phyloP scores from a whole-genome alignment of 2,797 vertebrate genomes.

The Sarcoramphus papa region DNA sequence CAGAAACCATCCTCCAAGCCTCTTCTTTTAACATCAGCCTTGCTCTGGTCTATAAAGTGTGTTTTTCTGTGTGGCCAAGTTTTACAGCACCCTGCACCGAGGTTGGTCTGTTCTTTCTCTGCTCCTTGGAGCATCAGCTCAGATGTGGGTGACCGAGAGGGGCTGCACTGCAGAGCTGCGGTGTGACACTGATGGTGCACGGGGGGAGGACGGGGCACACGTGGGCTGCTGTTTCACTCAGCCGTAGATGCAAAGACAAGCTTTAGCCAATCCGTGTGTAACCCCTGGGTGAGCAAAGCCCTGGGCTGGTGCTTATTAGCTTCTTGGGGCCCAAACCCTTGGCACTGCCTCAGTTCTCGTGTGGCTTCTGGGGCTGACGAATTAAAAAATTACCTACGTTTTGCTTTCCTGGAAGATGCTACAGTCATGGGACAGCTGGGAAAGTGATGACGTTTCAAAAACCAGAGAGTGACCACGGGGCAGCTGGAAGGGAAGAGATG shows the following conservation, averaged over 20 bases:
- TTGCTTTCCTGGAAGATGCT: neutral
- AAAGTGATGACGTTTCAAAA: neutral
- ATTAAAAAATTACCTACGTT: neutral
- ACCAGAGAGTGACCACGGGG: neutral
- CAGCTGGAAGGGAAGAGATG: neutral
- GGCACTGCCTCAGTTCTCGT: neutral
- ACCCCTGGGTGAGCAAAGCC: neutral
- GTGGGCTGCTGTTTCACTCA: neutral
- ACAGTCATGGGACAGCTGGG: neutral
- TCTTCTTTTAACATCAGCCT: neutral
- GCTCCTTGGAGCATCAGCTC: neutral
- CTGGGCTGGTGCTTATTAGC: neutral
- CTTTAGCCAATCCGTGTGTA: neutral
- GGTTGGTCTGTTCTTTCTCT: neutral
- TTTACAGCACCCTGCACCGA: neutral
- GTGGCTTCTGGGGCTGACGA: neutral
- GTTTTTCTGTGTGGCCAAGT: rapidly evolving
- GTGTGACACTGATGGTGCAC: neutral
- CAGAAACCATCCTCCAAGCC: neutral
- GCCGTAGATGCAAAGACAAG: neutral
- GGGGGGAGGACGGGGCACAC: rapidly evolving
- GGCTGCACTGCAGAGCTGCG: rapidly evolving
- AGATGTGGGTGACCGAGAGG: rapidly evolving
- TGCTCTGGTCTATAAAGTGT: neutral
- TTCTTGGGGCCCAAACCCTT: neutral